Base-by-base conservation (phyloP, 2,797 vertebrate species). In the Acanthis flammea region DNA sequence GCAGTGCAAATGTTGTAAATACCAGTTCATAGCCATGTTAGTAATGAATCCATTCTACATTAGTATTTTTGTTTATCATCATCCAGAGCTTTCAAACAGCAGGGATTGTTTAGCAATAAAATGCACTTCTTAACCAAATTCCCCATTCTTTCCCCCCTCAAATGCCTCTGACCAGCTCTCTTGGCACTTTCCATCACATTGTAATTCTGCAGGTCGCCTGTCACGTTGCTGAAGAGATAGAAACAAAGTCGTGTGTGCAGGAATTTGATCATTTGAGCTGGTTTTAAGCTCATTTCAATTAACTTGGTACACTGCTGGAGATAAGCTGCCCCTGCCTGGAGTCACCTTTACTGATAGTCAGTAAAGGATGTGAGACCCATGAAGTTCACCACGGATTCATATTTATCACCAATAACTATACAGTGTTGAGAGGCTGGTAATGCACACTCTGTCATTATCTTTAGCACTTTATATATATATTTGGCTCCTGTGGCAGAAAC, bases 401-500 rank as follows among this genome's bases (percentile, higher is more conserved):
- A 72, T 86, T 92, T 70, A 66, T 75, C 74, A 85, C 83, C 65
- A 53, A 54, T 92, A 92, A 72, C 82, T 24, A 2, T 2, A 27
- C 63, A n/a, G 83, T 0, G 70, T 84, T 41, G 79, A 90, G 92
- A 95, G 88, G 94, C 96, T 95, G 90, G 75, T 88, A 88, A 84
- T 70, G 79, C 94, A 91, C 85, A 75, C 94, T 74, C 92, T 96
- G 94, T 95, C 93, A 94, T 96, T 96, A 93, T 91, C 92, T 95
- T 97, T 94, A 96, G 93, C 96, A 97, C 94, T 88, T 96, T 91
- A 86, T 84, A 78, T 62, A 92, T 95, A 96, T 95, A 96, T 97
- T 92, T 95, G 96, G 92, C 88, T 97, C 83, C 84, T 48, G 16
- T 70, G 80, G 92, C 88, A 95, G 94, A 62, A 96, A 68, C 23